A percentile compares a stretch with the other conserved stretches of the same genome.
Evolutionary conservation across 2,888 invertebrate species (phyloP).

Genomic region (Epirrhoe alternata): DNA sequence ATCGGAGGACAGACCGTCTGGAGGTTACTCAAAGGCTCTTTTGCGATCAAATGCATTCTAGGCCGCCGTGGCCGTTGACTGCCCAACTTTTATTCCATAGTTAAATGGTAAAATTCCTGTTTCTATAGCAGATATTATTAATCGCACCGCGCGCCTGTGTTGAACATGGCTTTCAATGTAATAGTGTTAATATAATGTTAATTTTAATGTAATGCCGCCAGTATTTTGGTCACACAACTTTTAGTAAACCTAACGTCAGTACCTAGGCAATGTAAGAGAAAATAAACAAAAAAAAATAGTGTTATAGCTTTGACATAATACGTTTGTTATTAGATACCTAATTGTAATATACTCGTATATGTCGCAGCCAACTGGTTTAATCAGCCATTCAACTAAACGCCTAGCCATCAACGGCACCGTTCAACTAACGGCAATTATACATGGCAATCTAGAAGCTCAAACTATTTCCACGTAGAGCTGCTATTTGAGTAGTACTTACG

Average conservation of each 20-base stretch:
- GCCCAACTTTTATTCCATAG: constrained; percentile 24
- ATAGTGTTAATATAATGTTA: background rate
- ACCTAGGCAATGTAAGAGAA: too few relatives aligned
- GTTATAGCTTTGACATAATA: too few relatives aligned
- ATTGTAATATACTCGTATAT: too few relatives aligned
- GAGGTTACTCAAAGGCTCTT: constrained; percentile 40
- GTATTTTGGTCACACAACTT: too few relatives aligned
- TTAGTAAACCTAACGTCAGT: too few relatives aligned
- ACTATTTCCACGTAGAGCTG: background rate
- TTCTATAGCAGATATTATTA: constrained; percentile 9
- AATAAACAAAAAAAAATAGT: too few relatives aligned
- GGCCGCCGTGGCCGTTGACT: constrained; percentile 21
- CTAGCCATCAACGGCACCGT: too few relatives aligned
- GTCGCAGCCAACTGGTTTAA: too few relatives aligned
- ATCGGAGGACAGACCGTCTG: constrained; percentile 59
- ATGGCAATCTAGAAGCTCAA: background rate
- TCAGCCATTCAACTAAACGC: too few relatives aligned
- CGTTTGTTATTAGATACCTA: too few relatives aligned
- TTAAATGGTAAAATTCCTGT: constrained; percentile 12
- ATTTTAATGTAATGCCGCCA: too few relatives aligned
- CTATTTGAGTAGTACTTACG: background rate
- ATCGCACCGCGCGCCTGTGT: background rate
- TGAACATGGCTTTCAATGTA: background rate
- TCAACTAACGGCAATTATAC: too few relatives aligned
- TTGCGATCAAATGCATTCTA: constrained; percentile 43